phyloP scores from a whole-genome alignment of 2,797 vertebrate genomes.

The Orestias chungarensis region DNA sequence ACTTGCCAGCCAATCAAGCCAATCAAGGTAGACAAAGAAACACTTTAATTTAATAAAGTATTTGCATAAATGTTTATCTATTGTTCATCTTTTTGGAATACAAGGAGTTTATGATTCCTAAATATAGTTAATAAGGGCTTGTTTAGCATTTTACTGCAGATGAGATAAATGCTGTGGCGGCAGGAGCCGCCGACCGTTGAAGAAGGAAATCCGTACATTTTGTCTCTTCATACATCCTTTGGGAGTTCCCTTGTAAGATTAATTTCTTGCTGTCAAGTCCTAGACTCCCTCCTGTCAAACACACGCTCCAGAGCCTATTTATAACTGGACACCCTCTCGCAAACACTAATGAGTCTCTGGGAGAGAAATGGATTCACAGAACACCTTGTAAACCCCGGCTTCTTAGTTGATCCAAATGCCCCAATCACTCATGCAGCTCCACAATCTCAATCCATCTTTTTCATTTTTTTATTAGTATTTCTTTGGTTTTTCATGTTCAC shows the following conservation, averaged over 20 bases:
- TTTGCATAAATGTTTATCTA: conserved; percentile 7
- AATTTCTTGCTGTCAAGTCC: conserved; percentile 64
- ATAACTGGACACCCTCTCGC: conserved; percentile 57
- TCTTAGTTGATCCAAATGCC: too few species aligned
- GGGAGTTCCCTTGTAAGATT: conserved; percentile 52
- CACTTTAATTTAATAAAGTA: too few species aligned
- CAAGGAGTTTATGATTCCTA: background rate
- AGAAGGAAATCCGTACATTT: conserved; percentile 36
- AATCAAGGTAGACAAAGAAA: background rate
- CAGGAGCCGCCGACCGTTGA: conserved; percentile 13
- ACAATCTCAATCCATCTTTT: conserved; percentile 12
- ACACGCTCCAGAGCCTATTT: conserved; percentile 59
- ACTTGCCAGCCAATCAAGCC: background rate
- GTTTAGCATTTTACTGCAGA: background rate
- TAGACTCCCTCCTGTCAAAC: conserved; percentile 66
- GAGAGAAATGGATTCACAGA: conserved; percentile 65
- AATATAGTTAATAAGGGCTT: background rate
- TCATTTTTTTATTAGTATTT: background rate
- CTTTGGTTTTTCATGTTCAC: conserved; percentile 15
- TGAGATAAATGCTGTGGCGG: background rate
- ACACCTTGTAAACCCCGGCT: conserved; percentile 44
- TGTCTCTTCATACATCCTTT: conserved; percentile 44
- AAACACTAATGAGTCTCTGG: conserved; percentile 68
- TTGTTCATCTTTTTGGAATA: background rate
- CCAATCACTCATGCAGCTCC: conserved; percentile 28